These are phyloP conservation scores for Anastatus disparis DNA, from an alignment of 1,140 invertebrate species.

Conservation along the genomic window DNA sequence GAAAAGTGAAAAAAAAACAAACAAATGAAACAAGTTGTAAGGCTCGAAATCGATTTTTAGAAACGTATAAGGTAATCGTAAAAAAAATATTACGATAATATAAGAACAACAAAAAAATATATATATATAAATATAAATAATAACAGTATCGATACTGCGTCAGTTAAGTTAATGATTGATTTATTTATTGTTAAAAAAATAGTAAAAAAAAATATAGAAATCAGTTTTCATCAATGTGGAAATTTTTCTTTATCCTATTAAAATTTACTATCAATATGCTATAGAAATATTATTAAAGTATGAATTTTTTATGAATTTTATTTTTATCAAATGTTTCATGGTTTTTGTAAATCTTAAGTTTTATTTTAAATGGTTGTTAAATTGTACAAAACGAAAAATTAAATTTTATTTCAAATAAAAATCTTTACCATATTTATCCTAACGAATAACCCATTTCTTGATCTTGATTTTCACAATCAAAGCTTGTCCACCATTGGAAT, in stretches of 20 bases:
- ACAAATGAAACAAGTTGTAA: constrained; percentile 1
- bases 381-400: too few species aligned
- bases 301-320: too few species aligned
- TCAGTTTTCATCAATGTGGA: constrained; percentile 27
- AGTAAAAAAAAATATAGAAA: constrained; percentile 24
- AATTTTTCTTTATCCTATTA: constrained; percentile 17
- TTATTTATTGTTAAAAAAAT: constrained; percentile 29
- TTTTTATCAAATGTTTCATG: too few species aligned
- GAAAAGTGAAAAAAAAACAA: constrained; percentile 6
- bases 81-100: background rate
- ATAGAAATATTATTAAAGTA: too few species aligned
- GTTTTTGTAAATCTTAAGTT: too few species aligned
- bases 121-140: constrained; percentile 7
- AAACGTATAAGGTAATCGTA: constrained; percentile 5
- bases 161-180: constrained; percentile 21
- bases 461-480: too few species aligned
- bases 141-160: constrained; percentile 23
- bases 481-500: too few species aligned
- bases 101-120: constrained; percentile 1
- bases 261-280: too few species aligned
- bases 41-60: constrained; percentile 18
- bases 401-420: too few species aligned
- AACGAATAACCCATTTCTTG: too few species aligned
- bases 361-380: too few species aligned
- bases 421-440: too few species aligned